These are phyloP conservation scores for Pan paniscus DNA, from an alignment of 2,113 vertebrate genomes.

Conservation along the genomic window DNA sequence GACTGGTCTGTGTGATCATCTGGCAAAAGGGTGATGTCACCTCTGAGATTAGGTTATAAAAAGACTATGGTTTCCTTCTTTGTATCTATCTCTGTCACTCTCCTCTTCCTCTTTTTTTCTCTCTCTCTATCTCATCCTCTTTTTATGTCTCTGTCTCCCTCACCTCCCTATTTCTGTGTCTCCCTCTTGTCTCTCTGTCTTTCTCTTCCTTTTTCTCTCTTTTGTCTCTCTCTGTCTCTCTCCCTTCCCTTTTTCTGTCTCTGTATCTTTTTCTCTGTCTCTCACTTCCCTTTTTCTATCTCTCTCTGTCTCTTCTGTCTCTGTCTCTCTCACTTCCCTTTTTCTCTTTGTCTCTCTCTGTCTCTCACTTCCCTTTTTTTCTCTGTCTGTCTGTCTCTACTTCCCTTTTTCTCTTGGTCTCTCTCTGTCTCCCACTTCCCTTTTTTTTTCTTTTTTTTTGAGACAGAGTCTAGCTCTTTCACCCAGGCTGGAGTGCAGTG, in stretches of 20 bases:
- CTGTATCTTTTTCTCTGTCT: too few species aligned
- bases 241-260: not conserved
- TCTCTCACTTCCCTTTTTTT: too few species aligned
- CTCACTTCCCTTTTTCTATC: too few species aligned
- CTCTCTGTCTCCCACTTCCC: too few species aligned
- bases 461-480: too few species aligned
- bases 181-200: not conserved
- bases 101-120: not conserved
- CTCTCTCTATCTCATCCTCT: not conserved
- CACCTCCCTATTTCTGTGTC: not conserved
- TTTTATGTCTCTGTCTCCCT: not conserved
- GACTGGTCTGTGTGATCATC: not conserved
- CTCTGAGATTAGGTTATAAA: not conserved
- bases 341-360: too few species aligned
- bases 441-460: too few species aligned
- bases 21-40: not conserved
- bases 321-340: too few species aligned
- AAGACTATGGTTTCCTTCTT: not conserved
- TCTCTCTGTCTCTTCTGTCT: too few species aligned
- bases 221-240: not conserved
- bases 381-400: too few species aligned
- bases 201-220: not conserved
- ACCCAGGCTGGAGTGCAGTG: too few species aligned
- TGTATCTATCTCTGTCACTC: not conserved
- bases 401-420: too few species aligned